Conservation (phyloP, 2,797 vertebrate species). For the Hafferia zeledoni region DNA sequence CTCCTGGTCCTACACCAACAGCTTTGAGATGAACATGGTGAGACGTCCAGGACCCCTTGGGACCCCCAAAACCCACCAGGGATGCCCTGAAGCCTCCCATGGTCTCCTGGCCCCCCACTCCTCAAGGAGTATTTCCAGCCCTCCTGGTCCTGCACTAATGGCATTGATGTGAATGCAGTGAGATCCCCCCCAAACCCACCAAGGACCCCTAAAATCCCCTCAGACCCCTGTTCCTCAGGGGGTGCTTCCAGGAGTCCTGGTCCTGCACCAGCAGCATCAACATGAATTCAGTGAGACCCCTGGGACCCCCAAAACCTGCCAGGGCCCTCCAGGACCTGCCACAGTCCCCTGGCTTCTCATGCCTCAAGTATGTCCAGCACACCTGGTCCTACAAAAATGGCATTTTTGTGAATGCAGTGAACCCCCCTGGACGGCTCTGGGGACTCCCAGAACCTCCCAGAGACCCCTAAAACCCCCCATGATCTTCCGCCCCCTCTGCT, state of each 20-base stretch:
- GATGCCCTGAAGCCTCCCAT: not conserved
- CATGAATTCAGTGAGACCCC: conserved; percentile 87
- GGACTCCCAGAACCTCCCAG: not conserved
- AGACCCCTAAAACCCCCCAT: not conserved
- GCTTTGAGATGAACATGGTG: conserved; percentile 87
- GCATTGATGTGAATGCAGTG: conserved; percentile 90
- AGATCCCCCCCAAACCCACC: conserved; percentile 37
- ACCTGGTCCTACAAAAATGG: conserved; percentile 91
- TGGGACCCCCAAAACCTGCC: not conserved
- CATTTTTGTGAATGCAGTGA: conserved; percentile 90
- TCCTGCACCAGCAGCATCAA: conserved; percentile 91
- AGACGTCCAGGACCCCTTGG: conserved; percentile 10
- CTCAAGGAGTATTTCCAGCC: conserved; percentile 89
- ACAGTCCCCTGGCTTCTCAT: not conserved
- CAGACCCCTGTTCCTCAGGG: conserved; percentile 71
- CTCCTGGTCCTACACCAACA: conserved; percentile 86
- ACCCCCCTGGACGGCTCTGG: not conserved
- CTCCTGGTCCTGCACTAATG: conserved; percentile 89
- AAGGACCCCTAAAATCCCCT: not conserved
- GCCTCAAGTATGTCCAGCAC: conserved; percentile 87
- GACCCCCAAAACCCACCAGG: not conserved
- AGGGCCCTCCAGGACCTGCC: not conserved
- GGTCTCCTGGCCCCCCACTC: not conserved
- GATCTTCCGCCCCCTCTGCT: not conserved
- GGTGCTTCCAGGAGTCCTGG: conserved; percentile 90